Evolutionary conservation across 2,113 vertebrate species (phyloP).

Genomic region (Rallus limicola): DNA sequence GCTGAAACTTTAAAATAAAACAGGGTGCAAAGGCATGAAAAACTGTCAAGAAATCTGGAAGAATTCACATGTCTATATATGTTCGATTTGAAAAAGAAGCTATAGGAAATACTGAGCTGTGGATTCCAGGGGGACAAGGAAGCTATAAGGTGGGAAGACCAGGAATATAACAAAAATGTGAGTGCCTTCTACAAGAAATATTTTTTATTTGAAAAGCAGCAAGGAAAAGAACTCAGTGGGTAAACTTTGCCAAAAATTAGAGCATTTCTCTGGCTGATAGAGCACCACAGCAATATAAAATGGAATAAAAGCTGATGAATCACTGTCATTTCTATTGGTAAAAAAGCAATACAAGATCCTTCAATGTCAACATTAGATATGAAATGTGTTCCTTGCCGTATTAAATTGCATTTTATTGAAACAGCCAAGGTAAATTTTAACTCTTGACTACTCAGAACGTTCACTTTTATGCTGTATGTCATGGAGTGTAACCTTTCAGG

Average conservation of each 20-base stretch:
- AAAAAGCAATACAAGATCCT: slow-evolving; percentile 66
- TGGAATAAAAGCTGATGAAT: slow-evolving; percentile 69
- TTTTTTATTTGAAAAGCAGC: slow-evolving; percentile 40
- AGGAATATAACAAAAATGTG: slow-evolving; percentile 15
- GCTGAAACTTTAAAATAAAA: slow-evolving; percentile 10
- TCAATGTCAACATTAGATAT: slow-evolving; percentile 67
- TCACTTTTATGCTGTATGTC: neutral
- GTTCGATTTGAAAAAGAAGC: neutral
- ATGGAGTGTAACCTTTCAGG: neutral
- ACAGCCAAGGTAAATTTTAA: slow-evolving; percentile 52
- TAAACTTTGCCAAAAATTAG: slow-evolving; percentile 61
- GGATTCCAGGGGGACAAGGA: neutral
- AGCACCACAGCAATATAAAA: slow-evolving; percentile 63
- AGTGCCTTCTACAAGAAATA: neutral
- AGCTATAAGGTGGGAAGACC: slow-evolving; percentile 3
- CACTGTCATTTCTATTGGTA: slow-evolving; percentile 70
- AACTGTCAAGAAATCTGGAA: neutral
- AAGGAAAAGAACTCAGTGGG: slow-evolving; percentile 15
- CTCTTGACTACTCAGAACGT: neutral
- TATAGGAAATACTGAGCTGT: neutral
- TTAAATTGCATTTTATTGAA: slow-evolving; percentile 72
- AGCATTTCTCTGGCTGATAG: slow-evolving; percentile 52
- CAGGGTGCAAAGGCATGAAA: neutral
- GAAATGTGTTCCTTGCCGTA: slow-evolving; percentile 57
- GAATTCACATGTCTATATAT: neutral